Evolutionary conservation across 2,797 vertebrate species (phyloP).

Genomic region (Squalus acanthias): DNA sequence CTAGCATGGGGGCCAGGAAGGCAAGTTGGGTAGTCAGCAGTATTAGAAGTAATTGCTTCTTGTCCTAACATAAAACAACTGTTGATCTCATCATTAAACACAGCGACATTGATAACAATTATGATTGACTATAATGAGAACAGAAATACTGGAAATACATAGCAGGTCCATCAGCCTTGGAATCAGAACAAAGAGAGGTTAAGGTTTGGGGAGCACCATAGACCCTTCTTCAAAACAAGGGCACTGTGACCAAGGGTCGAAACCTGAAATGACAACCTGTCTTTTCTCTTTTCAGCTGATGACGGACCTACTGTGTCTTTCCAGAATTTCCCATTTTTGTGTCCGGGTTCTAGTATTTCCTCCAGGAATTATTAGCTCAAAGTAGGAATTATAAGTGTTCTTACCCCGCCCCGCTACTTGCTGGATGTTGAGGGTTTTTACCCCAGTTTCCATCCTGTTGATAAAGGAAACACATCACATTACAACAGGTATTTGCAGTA

Average conservation of each 20-base stretch:
- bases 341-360: not conserved
- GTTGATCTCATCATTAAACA: not conserved
- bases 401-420: not conserved
- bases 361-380: not conserved
- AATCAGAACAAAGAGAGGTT: not conserved
- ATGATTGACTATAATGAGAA: not conserved
- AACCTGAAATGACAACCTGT: not conserved
- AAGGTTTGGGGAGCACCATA: not conserved
- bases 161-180: not conserved
- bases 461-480: not conserved
- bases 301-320: not conserved
- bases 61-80: not conserved
- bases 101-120: not conserved
- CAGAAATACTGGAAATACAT: not conserved
- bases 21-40: not conserved
- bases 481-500: not conserved
- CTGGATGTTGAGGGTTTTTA: constrained; percentile 5
- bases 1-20: not conserved
- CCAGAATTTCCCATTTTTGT: not conserved
- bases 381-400: not conserved
- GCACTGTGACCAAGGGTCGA: not conserved
- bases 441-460: not conserved
- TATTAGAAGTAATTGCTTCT: not conserved
- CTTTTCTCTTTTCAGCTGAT: not conserved
- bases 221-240: not conserved